Evolutionary conservation across 2,113 vertebrate species (phyloP).

Genomic region (Alaudala cheleensis): DNA sequence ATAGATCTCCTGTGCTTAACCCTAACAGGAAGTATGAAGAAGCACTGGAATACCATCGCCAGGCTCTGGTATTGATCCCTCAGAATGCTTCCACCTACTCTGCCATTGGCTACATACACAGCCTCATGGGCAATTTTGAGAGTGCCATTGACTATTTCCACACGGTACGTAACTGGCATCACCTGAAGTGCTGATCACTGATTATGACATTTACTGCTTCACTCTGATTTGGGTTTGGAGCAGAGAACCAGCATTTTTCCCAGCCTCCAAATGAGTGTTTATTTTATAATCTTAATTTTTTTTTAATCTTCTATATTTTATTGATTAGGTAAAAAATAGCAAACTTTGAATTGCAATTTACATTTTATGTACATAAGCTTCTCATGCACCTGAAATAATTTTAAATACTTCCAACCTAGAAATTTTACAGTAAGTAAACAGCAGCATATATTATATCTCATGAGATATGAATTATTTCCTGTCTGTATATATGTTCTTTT

Average conservation of each 20-base stretch:
- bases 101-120: constrained; percentile 95
- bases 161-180: constrained; percentile 77
- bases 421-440: neutral
- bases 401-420: neutral
- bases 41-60: constrained; percentile 95
- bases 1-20: neutral
- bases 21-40: constrained; percentile 90
- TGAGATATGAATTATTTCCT: neutral
- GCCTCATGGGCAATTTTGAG: constrained; percentile 97
- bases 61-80: constrained; percentile 93
- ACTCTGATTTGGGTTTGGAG: neutral
- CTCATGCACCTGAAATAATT: neutral
- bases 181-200: neutral
- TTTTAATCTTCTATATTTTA: neutral
- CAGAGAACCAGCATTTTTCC: neutral
- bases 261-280: neutral
- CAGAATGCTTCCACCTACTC: constrained; percentile 97
- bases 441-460: neutral
- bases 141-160: constrained; percentile 98
- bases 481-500: neutral
- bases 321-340: neutral
- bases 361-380: neutral
- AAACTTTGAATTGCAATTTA: neutral
- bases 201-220: neutral
- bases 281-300: neutral